A percentile compares a stretch with the other conserved stretches of the same genome.
phyloP scores from a whole-genome alignment of 2,797 vertebrate genomes.

The Esox masquinongy region DNA sequence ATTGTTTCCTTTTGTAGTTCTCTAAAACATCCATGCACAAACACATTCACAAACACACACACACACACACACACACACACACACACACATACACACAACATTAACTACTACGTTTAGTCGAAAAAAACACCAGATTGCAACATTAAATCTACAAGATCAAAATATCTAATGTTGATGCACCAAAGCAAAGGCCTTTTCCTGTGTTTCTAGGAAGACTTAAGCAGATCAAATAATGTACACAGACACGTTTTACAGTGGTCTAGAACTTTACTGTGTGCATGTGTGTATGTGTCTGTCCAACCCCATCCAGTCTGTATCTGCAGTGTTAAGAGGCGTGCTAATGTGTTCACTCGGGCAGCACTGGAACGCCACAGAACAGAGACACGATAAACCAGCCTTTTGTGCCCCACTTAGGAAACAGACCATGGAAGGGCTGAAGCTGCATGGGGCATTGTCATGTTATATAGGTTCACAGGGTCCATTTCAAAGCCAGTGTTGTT shows the following conservation, averaged over 20 bases:
- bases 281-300: neutral
- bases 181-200: too few relatives aligned
- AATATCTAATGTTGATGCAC: too few relatives aligned
- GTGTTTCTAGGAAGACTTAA: too few relatives aligned
- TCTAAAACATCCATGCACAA: neutral
- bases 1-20: too few relatives aligned
- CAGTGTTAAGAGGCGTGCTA: constrained; percentile 40
- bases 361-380: constrained; percentile 64
- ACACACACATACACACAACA: neutral
- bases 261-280: too few relatives aligned
- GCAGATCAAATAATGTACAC: too few relatives aligned
- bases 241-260: too few relatives aligned
- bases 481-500: neutral
- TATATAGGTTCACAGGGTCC: neutral
- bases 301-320: neutral
- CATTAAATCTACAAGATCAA: too few relatives aligned
- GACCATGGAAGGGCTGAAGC: constrained; percentile 36
- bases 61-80: neutral
- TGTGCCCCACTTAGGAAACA: constrained; percentile 64
- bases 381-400: constrained; percentile 65
- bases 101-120: neutral
- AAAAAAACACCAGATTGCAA: too few relatives aligned
- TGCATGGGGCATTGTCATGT: neutral
- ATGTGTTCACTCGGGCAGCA: constrained; percentile 65
- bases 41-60: neutral